A percentile compares a stretch with the other conserved stretches of the same genome.
phyloP scores from a whole-genome alignment of 35 echinoderm and acorn worm species.

The Acanthaster planci region DNA sequence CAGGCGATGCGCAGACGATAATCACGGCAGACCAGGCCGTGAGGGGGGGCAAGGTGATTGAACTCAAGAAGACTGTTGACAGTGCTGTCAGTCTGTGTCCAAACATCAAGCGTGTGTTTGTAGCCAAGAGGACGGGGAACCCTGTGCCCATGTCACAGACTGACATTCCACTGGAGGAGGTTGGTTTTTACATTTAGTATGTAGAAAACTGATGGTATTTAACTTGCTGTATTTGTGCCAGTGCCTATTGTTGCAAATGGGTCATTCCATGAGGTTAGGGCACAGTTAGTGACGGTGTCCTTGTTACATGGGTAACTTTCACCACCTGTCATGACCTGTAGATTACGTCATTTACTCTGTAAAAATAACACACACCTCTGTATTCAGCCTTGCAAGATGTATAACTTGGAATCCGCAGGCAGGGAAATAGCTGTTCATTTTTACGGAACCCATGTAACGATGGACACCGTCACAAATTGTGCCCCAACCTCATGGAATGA shows the following conservation, averaged over 20 bases:
- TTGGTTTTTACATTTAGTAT: slow-evolving; percentile 1
- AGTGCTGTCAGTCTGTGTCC: slow-evolving; percentile 76
- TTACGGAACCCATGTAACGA: no score
- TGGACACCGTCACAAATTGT: no score
- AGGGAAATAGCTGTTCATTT: no score
- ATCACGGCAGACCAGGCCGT: slow-evolving; percentile 93
- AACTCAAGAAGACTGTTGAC: slow-evolving; percentile 90
- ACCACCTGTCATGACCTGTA: no score
- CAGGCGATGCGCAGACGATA: slow-evolving; percentile 85
- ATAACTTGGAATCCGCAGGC: no score
- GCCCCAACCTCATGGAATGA: no score
- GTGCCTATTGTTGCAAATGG: not conserved
- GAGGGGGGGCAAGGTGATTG: slow-evolving; percentile 88
- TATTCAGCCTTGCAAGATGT: no score
- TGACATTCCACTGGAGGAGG: slow-evolving; percentile 98
- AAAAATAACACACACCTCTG: no score
- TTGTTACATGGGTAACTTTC: not conserved
- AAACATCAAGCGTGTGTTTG: slow-evolving; percentile 88
- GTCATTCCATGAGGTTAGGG: no score
- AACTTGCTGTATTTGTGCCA: not conserved
- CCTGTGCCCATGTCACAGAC: slow-evolving; percentile 50
- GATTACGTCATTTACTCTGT: not conserved
- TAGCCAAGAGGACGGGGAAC: slow-evolving; percentile 76
- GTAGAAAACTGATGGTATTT: not conserved
- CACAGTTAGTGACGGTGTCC: not conserved